Evolutionary conservation across 2,113 vertebrate genomes (phyloP).

Genomic region (Junco hyemalis): DNA sequence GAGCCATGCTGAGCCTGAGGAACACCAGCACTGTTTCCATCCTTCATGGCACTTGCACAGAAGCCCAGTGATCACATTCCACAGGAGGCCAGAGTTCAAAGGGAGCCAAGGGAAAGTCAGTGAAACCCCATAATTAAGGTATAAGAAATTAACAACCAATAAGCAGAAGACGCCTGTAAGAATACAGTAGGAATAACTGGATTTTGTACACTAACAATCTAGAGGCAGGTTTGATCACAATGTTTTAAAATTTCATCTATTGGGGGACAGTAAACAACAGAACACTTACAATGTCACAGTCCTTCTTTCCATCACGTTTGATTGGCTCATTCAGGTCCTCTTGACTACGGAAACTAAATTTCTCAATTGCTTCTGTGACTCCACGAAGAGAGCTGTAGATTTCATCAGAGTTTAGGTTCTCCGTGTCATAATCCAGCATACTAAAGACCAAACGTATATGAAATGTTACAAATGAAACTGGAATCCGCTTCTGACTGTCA

Average conservation of each 20-base stretch:
- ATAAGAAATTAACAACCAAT: not conserved
- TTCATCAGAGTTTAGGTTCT: constrained; percentile 99
- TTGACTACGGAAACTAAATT: constrained; percentile 97
- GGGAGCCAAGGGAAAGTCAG: not conserved
- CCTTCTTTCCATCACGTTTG: constrained; percentile 91
- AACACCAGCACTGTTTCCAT: not conserved
- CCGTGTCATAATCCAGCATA: constrained; percentile 97
- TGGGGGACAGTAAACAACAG: fast-evolving
- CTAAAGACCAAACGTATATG: constrained; percentile 74
- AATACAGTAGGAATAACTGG: not conserved
- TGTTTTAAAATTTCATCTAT: not conserved
- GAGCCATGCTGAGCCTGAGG: not conserved
- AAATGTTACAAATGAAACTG: constrained; percentile 44
- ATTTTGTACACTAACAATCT: not conserved
- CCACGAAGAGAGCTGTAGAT: constrained; percentile 98
- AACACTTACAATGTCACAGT: constrained; percentile 86
- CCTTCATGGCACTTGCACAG: not conserved
- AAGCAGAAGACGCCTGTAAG: not conserved
- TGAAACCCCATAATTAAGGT: not conserved
- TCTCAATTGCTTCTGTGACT: constrained; percentile 97
- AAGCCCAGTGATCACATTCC: not conserved
- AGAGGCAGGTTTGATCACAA: not conserved
- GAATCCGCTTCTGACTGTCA: not conserved
- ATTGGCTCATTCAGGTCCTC: constrained; percentile 95
- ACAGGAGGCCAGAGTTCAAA: not conserved